Evolutionary conservation across 2,888 invertebrate species (phyloP).

Genomic region (Marronus borbonicus): DNA sequence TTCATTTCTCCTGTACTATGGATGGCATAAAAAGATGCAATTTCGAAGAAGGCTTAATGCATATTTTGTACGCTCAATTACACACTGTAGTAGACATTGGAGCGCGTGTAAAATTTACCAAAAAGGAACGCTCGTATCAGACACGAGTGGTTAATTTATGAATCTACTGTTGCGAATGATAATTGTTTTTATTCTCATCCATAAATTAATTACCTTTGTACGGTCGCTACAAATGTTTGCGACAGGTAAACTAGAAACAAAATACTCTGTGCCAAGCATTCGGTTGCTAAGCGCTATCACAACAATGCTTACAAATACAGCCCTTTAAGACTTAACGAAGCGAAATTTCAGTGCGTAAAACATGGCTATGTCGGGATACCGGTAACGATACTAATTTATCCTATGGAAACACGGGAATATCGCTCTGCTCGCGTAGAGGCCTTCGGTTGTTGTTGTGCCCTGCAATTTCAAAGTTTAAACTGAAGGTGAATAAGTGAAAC

Average conservation of each 20-base stretch:
- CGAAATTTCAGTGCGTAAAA: not conserved
- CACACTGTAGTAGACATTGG: too few species aligned
- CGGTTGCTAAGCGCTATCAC: not conserved
- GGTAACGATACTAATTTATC: conserved; percentile 26
- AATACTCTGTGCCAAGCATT: conserved; percentile 8
- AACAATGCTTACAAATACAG: conserved; percentile 4
- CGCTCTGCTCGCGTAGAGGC: not conserved
- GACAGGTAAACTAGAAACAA: conserved; percentile 16
- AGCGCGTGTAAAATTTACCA: too few species aligned
- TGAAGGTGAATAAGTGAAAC: conserved; percentile 40
- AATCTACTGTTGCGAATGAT: not conserved
- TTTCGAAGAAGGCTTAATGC: too few species aligned
- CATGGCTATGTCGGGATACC: conserved; percentile 1
- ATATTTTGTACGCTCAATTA: too few species aligned
- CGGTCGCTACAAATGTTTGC: not conserved
- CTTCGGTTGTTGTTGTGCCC: conserved; percentile 31
- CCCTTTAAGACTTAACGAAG: conserved; percentile 22
- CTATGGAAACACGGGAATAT: conserved; percentile 6
- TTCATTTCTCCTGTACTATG: too few species aligned
- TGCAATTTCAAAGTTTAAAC: conserved; percentile 46
- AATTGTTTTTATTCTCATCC: not conserved
- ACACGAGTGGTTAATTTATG: too few species aligned
- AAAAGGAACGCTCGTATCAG: too few species aligned
- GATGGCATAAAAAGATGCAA: too few species aligned
- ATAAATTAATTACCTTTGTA: not conserved